Evolutionary conservation across 2,113 vertebrate genomes (phyloP).

Genomic region (Forbesichthys papilliferus): DNA sequence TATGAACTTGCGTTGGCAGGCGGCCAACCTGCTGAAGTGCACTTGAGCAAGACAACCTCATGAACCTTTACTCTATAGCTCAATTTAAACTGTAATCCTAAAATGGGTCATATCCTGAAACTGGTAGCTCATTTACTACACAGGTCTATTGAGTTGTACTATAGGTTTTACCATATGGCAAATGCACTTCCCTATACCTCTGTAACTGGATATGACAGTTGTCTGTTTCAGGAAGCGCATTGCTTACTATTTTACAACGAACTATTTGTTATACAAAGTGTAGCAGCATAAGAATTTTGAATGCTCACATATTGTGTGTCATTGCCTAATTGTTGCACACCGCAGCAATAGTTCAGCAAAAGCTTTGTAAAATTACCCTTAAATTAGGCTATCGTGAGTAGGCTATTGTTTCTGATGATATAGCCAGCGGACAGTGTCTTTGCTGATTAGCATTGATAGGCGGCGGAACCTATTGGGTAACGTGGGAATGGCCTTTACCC

Average conservation of each 20-base stretch:
- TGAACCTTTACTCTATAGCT: no score
- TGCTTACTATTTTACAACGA: not conserved
- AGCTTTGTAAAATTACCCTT: no score
- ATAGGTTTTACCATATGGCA: conserved; percentile 2
- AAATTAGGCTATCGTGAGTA: no score
- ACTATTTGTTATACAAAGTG: no score
- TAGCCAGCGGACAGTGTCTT: conserved; percentile 2
- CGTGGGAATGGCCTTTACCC: conserved; percentile 68
- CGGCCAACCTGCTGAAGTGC: not conserved
- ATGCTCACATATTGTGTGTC: no score
- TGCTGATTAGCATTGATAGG: conserved; percentile 23
- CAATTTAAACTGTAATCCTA: not conserved
- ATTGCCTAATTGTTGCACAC: no score
- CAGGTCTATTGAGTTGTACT: not conserved
- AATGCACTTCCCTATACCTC: conserved; percentile 21
- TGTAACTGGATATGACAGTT: conserved; percentile 47
- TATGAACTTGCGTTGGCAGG: not conserved
- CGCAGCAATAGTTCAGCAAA: no score
- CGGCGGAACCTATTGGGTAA: conserved; percentile 31
- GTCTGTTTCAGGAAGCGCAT: conserved; percentile 17
- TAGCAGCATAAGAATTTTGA: no score
- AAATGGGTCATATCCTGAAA: not conserved
- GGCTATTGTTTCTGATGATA: conserved; percentile 4
- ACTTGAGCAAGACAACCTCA: not conserved
- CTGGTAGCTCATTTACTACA: not conserved